These are phyloP conservation scores for Drosophila longiperda DNA, from an alignment of 2,888 invertebrate genomes.

Conservation along the genomic window DNA sequence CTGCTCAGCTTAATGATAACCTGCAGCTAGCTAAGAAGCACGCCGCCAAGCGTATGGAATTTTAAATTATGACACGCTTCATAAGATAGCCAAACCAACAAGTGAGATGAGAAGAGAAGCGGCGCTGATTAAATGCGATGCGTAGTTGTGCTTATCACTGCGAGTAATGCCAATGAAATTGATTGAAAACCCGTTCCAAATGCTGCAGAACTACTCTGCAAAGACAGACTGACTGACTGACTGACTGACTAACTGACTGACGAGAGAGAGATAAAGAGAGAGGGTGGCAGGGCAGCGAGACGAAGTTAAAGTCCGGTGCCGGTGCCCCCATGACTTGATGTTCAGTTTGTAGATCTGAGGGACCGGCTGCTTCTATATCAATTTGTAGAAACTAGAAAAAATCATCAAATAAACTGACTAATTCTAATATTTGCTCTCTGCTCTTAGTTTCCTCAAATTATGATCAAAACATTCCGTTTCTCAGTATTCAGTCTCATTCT, in stretches of 20 bases:
- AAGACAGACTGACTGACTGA: background rate
- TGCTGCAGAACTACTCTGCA: slow-evolving; percentile 12
- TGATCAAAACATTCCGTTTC: background rate
- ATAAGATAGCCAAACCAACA: slow-evolving; percentile 26
- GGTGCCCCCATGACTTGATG: slow-evolving; percentile 25
- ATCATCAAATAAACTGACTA: slow-evolving; percentile 27
- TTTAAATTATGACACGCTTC: slow-evolving; percentile 64
- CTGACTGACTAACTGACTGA: background rate
- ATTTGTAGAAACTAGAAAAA: slow-evolving; percentile 60
- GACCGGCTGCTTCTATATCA: slow-evolving; percentile 21
- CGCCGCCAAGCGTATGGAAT: slow-evolving; percentile 31
- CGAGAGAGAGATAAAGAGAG: background rate
- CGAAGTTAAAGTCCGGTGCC: background rate
- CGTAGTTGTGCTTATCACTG: slow-evolving; percentile 56
- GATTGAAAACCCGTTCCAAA: slow-evolving; percentile 51
- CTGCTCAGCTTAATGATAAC: slow-evolving; percentile 55
- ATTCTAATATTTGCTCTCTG: slow-evolving; percentile 6
- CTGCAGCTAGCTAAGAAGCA: slow-evolving; percentile 44
- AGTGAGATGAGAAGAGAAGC: slow-evolving; percentile 4
- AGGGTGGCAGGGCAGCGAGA: background rate
- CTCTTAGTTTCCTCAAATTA: background rate
- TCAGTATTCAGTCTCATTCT: slow-evolving; percentile 11
- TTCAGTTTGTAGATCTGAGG: slow-evolving; percentile 5
- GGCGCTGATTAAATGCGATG: slow-evolving; percentile 40
- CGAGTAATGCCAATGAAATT: slow-evolving; percentile 53